Evolutionary conservation across 2,797 vertebrate genomes (phyloP), one percentile per base, ranked within the genome.

Genomic region (Gymnothorax javanicus): DNA sequence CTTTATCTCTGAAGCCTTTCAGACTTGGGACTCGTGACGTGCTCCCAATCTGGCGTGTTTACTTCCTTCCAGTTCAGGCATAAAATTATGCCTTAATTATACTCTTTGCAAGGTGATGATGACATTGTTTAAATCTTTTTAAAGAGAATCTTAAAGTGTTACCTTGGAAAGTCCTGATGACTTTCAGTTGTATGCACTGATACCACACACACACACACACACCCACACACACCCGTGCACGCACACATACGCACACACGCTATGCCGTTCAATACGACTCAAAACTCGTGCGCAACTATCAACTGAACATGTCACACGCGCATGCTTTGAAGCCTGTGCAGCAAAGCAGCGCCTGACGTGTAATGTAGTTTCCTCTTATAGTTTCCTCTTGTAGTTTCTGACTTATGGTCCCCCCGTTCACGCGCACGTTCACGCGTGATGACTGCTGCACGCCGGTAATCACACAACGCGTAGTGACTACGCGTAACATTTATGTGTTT

Each of bases 61-160:
- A 69, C 64, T n/a, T 69, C 64, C 23, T 69, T n/a, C 64, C 64
- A 25, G 64, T n/a, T n/a, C 64, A 69, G n/a, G 23, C 64, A 69
- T 69, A 69, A n/a, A 69, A 69, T 69, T 69, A n/a, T 69, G 5
- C 64, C 64, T 69, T 17, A 69, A 69, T 69, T 69, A 69, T 69
- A 69, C 27, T 12, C 15, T 33, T 4, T 33, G 12, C 13, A 33
- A 12, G 71, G 71, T 13, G 25, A 43, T 75, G 71, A 75, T 75
- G 71, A 43, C 71, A 75, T 75, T 43, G 25, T 75, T 75, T 17
- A 43, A 12, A 33, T 75, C 25, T 17, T 15, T 75, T 75, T 75
- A 15, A 13, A 43, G 71, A 75, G 27, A 75, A 43, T 27, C 25
- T 15, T 33, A 33, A 73, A 75, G 33, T 33, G 15, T 75, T 43